These are phyloP conservation scores for Calameuta filiformis DNA, from an alignment of 2,888 invertebrate species.

Conservation along the genomic window DNA sequence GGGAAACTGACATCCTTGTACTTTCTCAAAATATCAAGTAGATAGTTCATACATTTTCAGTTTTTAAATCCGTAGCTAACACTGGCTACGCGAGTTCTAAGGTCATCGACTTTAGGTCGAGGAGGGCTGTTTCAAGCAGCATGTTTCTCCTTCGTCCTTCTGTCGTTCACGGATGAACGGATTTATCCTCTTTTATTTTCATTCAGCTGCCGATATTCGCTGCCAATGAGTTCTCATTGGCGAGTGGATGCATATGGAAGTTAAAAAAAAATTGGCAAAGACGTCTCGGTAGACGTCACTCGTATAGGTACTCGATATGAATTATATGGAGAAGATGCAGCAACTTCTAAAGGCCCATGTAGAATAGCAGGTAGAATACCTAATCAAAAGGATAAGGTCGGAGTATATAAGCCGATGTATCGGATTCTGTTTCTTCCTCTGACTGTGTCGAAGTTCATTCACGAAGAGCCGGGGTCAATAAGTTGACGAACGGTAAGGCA, in stretches of 20 bases:
- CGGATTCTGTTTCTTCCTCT: not conserved
- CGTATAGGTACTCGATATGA: not conserved
- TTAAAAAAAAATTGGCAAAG: not conserved
- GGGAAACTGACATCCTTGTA: not conserved
- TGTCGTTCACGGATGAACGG: slow-evolving; percentile 16
- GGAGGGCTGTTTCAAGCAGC: not conserved
- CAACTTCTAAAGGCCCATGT: not conserved
- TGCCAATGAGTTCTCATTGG: not conserved
- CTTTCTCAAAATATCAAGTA: not conserved
- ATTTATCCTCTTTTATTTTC: slow-evolving; percentile 5
- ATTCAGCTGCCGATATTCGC: slow-evolving; percentile 10
- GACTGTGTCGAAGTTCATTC: not conserved
- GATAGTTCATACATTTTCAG: not conserved
- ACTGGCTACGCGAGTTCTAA: not conserved
- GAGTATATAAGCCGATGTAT: not conserved
- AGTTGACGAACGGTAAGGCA: not conserved
- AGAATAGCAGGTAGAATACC: not conserved
- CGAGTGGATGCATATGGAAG: not conserved
- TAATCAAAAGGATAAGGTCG: not conserved
- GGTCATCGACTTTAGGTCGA: not conserved
- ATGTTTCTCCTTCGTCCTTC: not conserved
- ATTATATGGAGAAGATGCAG: not conserved
- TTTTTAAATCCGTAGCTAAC: not conserved
- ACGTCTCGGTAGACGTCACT: not conserved
- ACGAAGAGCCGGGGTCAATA: not conserved